Percentiles rank a stretch among this genome's conserved stretches.
These are phyloP conservation scores for Spongilla lacustris DNA, from an alignment of 37 sponge, comb jelly and placozoan genomes.

Conservation along the genomic window DNA sequence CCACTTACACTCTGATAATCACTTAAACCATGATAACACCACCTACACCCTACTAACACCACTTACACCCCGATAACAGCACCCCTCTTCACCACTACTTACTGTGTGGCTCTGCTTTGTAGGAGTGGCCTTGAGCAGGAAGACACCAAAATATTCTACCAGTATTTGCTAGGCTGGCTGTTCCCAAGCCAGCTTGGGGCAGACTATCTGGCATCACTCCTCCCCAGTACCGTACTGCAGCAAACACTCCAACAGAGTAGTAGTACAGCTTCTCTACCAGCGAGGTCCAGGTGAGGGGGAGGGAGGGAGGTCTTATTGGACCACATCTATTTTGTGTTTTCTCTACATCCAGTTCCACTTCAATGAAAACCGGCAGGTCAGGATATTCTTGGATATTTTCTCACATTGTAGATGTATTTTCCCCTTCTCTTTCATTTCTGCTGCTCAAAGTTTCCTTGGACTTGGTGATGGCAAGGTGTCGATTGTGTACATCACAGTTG, in stretches of 20 bases:
- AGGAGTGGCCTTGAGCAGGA: slow-evolving; percentile 96
- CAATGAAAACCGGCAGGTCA: background rate
- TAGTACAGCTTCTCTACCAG: background rate
- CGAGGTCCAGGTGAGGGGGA: background rate
- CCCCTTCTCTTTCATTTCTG: too few relatives aligned
- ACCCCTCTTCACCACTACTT: too few relatives aligned
- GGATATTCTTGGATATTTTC: too few relatives aligned
- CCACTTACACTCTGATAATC: background rate
- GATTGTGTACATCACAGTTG: slow-evolving; percentile 66
- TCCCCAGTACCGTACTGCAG: background rate
- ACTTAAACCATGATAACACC: too few relatives aligned
- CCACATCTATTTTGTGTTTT: background rate
- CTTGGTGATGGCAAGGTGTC: slow-evolving; percentile 10
- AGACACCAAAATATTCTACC: slow-evolving; percentile 87
- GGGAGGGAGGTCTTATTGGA: too few relatives aligned
- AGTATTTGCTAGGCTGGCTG: slow-evolving; percentile 76
- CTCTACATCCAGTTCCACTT: background rate
- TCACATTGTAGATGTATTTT: too few relatives aligned
- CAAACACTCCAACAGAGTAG: background rate
- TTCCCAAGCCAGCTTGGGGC: slow-evolving; percentile 52
- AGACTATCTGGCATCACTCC: background rate
- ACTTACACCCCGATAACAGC: too few relatives aligned
- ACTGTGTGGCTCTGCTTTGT: too few relatives aligned
- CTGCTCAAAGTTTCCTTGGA: background rate
- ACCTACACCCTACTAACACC: too few relatives aligned